Base-by-base conservation (phyloP, 2,888 invertebrate species). In the Aspidiotus rigidus region DNA sequence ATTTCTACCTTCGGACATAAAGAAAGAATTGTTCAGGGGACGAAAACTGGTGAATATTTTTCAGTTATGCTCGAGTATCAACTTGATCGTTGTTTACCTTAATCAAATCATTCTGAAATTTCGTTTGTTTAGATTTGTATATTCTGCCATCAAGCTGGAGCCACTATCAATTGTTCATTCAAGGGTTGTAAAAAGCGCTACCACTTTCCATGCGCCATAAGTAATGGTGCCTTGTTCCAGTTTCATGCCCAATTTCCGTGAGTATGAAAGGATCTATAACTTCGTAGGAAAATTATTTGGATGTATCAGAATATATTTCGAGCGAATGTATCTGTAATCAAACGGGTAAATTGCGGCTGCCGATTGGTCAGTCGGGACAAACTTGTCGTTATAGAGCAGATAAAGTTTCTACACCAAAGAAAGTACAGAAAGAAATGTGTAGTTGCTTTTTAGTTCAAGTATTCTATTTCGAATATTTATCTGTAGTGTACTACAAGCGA, bases 171-270 rank as follows among this genome's bases (percentile, higher is more conserved):
- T 0, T 93, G 93, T 76, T 81, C 82, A n/a, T 77, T 83, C 0
- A 71, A 74, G 0, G 81, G 79, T 64, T 93, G 92, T 75, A 81
- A 83, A 57, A 83, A 80, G 64, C 82, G 81, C 59, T 93, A 90
- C 77, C 93, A 93, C 75, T 79, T 88, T 62, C 84, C 85, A 0
- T 93, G 93, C 76, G 92, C 91, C 0, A 74, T 85, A 5, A 78
- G 82, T 69, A 80, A 83, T 73, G 82, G 83, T 7, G 83, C 85
- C 0, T 79, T 87, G 7, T 85, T 86, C 49, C 81, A 86, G 71
- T 89, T 85, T 77, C 81, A 79, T 62, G 84, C 82, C 0, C 82
- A 83, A 69, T 89, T 83, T 72, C 77, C 77, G 80, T 81, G 74
- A 74, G 73, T 49, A 13, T n/a, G 55, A 15, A 42, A n/a, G 13